phyloP scores from a whole-genome alignment of 2,797 vertebrate genomes.

The Microcaecilia unicolor region DNA sequence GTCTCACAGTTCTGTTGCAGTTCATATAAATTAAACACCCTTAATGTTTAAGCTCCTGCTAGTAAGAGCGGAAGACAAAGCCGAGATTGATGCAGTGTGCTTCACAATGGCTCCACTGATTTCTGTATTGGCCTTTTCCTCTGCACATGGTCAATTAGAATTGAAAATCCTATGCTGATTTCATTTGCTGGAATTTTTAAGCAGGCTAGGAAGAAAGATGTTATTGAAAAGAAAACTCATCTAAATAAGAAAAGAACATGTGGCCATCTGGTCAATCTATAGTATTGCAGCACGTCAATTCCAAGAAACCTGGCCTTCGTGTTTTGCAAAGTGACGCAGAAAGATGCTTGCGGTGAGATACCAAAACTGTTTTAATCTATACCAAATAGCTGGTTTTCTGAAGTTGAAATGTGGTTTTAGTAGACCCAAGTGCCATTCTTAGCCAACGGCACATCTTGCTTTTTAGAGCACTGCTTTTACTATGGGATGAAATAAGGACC shows the following conservation, averaged over 20 bases:
- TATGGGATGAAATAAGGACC: too few relatives aligned
- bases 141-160: slow-evolving; percentile 67
- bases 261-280: slow-evolving; percentile 55
- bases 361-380: slow-evolving; percentile 21
- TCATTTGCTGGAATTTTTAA: slow-evolving; percentile 68
- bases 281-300: slow-evolving; percentile 44
- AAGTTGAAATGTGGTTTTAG: slow-evolving; percentile 32
- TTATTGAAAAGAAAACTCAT: slow-evolving; percentile 71
- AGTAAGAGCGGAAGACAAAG: slow-evolving; percentile 44
- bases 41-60: slow-evolving; percentile 41
- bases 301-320: slow-evolving; percentile 27
- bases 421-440: slow-evolving; percentile 21
- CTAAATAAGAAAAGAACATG: slow-evolving; percentile 64
- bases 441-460: slow-evolving; percentile 15
- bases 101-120: slow-evolving; percentile 57
- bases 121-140: slow-evolving; percentile 50
- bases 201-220: slow-evolving; percentile 68
- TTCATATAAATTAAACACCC: slow-evolving; percentile 43
- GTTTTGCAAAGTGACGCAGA: slow-evolving; percentile 27
- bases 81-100: slow-evolving; percentile 45
- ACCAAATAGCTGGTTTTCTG: slow-evolving; percentile 18
- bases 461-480: too few relatives aligned
- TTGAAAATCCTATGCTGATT: slow-evolving; percentile 66
- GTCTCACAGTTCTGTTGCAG: slow-evolving; percentile 15
- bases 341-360: slow-evolving; percentile 36